Conservation (phyloP, 53 echinoderm and acorn worm species). For the Echinometra lucunter region DNA sequence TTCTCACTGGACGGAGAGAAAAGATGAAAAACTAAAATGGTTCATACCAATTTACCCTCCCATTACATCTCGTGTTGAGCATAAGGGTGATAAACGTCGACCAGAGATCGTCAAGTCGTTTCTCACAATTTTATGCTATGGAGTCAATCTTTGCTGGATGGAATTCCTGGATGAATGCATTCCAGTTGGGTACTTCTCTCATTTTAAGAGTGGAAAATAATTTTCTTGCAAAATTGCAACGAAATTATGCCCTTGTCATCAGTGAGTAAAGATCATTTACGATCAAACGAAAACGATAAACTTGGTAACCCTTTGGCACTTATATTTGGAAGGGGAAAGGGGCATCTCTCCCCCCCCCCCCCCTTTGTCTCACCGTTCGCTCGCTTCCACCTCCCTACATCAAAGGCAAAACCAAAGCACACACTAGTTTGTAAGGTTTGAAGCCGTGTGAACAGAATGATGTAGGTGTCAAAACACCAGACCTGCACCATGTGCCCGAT, state of each 20-base stretch:
- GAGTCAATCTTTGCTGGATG: background rate
- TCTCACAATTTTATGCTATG: slow-evolving; percentile 12
- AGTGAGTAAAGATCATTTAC: too few relatives aligned
- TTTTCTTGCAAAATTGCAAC: background rate
- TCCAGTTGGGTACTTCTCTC: background rate
- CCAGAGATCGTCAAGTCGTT: slow-evolving; percentile 36
- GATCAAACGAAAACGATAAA: too few relatives aligned
- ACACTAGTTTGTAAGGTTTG: background rate
- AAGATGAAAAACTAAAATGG: background rate
- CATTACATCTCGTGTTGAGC: background rate
- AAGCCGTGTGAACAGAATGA: background rate
- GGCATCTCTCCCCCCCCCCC: too few relatives aligned
- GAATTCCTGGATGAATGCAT: background rate
- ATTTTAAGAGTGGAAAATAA: background rate
- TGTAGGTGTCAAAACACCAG: background rate
- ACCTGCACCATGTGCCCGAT: background rate
- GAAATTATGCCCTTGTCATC: background rate
- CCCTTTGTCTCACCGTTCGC: background rate
- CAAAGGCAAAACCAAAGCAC: background rate
- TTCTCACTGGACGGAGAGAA: background rate
- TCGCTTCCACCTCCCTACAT: background rate
- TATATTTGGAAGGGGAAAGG: too few relatives aligned
- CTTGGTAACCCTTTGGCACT: too few relatives aligned
- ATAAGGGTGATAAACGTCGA: slow-evolving; percentile 35
- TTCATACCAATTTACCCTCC: background rate